Base-by-base conservation (phyloP, 2,888 invertebrate species). In the Neelides folsomi region DNA sequence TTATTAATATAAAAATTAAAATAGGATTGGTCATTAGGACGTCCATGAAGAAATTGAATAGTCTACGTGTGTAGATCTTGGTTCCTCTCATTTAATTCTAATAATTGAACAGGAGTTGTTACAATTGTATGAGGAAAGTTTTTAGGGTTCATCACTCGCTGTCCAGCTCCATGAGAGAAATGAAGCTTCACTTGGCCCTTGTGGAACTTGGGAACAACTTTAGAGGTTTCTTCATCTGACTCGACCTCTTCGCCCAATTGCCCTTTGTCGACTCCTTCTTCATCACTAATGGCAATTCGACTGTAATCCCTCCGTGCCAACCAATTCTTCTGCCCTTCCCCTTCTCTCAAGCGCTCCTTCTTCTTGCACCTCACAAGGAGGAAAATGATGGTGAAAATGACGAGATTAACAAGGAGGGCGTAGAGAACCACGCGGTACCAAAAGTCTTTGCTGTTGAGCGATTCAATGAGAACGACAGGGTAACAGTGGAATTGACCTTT, bases 401-500 rank as follows among this genome's bases (percentile, higher is more conserved):
- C 56, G 27, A 73, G 67, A 45, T 73, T 63, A 16, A 71, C 64
- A 8, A 75, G 63, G 9, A 70, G 67, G 10, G 76, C 69, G 20
- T 68, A 68, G 10, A 76, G 62, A 57, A 75, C 73, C 12, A 75
- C 63, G 62, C 70, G 71, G 59, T 73, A 74, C 66, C 74, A 71
- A 73, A 74, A 74, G 60, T 71, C 68, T 51, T 71, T 72, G 47
- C 69, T 69, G 47, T 69, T 70, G 46, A 77, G 69, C 62, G 73
- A 69, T 3, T 73, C 70, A 18, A 75, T 54, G 1, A 76, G 67
- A 4, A 72, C 68, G 8, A 71, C 71, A 2, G 77, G 75, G 62
- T 76, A 77, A 64, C 78, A 78, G 61, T 73, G 74, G 37, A n/a
- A 35, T 5, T 20, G 35, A 13, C 2, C 5, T 5, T 35, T 19